phyloP scores from a whole-genome alignment of 2,113 vertebrate genomes.

The Okapia johnstoni region DNA sequence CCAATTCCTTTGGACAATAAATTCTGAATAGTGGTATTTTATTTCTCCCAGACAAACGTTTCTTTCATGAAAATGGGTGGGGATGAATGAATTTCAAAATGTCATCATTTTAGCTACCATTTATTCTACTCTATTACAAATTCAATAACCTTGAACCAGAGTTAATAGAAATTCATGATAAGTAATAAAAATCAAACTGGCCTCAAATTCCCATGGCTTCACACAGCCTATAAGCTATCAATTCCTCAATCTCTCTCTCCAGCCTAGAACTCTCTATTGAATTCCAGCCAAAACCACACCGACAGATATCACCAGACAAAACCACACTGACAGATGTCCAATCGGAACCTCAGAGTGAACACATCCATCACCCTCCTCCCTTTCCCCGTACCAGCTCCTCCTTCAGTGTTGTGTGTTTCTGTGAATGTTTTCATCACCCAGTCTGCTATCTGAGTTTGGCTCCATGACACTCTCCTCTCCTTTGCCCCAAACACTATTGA shows the following conservation, averaged over 20 bases:
- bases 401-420: not conserved
- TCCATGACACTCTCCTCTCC: not conserved
- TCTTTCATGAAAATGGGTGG: constrained; percentile 60
- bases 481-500: not conserved
- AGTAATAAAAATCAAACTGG: constrained; percentile 63
- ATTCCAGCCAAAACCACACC: not conserved
- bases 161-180: constrained; percentile 70
- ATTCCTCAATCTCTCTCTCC: not conserved
- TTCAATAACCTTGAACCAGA: constrained; percentile 70
- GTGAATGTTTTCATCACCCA: not conserved
- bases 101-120: constrained; percentile 63
- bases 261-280: not conserved
- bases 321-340: not conserved
- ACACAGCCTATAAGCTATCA: not conserved
- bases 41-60: constrained; percentile 49
- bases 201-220: constrained; percentile 37
- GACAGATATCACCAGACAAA: not conserved
- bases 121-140: constrained; percentile 70
- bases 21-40: constrained; percentile 50
- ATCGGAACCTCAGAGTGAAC: not conserved
- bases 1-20: constrained; percentile 31
- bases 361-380: not conserved
- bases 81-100: constrained; percentile 57
- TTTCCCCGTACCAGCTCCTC: not conserved
- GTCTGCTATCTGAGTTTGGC: no score